Evolutionary conservation across 2,113 vertebrate genomes (phyloP).

Genomic region (Grantiella picta): DNA sequence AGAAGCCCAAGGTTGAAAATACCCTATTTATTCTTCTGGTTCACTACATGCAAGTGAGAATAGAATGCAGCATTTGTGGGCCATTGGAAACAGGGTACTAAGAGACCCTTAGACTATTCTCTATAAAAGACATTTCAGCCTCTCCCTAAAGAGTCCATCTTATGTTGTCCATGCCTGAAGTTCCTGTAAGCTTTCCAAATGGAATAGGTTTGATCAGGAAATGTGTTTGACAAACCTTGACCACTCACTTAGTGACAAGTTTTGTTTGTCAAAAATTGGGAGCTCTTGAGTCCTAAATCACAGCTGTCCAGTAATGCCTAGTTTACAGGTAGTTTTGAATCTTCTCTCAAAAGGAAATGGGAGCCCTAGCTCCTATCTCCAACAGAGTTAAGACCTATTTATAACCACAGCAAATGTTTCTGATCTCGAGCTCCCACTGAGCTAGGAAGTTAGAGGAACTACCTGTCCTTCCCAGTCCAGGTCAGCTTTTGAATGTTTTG

Average conservation of each 20-base stretch:
- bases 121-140: background rate
- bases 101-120: background rate
- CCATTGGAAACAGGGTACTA: background rate
- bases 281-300: background rate
- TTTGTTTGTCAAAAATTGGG: background rate
- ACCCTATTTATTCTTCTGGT: background rate
- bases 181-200: background rate
- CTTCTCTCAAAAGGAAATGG: background rate
- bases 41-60: background rate
- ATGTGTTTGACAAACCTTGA: background rate
- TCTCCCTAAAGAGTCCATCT: background rate
- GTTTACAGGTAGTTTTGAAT: background rate
- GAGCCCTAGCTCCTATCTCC: background rate
- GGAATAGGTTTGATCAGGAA: background rate
- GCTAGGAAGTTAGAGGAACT: background rate
- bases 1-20: background rate
- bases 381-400: background rate
- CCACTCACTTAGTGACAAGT: background rate
- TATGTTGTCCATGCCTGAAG: background rate
- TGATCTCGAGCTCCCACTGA: background rate
- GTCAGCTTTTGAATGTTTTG: background rate
- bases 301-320: background rate
- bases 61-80: background rate
- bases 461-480: background rate
- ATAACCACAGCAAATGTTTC: background rate